Conservation (phyloP, 2,797 vertebrate species). For the Sebastes flavidus region DNA sequence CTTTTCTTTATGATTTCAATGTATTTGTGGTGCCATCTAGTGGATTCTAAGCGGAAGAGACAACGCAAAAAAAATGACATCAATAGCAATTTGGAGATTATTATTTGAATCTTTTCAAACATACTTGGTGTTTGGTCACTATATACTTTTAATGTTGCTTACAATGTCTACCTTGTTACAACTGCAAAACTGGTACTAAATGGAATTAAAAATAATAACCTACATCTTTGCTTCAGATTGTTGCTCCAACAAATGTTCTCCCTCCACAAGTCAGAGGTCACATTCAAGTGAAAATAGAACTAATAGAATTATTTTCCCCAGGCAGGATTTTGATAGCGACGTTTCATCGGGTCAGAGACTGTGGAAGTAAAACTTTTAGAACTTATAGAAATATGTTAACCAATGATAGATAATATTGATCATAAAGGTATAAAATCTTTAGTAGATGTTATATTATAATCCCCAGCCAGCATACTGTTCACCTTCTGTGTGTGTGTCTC, state of each 20-base stretch:
- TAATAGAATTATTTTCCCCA: conserved; percentile 65
- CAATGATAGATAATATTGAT: background rate
- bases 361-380: conserved; percentile 33
- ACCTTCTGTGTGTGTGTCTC: too few relatives aligned
- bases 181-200: background rate
- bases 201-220: conserved; percentile 14
- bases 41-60: background rate
- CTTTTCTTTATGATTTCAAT: conserved; percentile 7
- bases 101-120: background rate
- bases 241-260: conserved; percentile 23
- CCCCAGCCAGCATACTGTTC: too few relatives aligned
- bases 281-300: conserved; percentile 50
- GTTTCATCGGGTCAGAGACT: background rate
- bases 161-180: background rate
- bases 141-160: background rate
- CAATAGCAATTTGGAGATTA: background rate
- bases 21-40: conserved; percentile 27
- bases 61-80: background rate
- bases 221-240: conserved; percentile 35
- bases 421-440: too few relatives aligned
- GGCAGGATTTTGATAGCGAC: conserved; percentile 51
- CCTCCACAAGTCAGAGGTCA: conserved; percentile 20
- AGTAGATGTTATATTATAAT: too few relatives aligned
- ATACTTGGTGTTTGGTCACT: background rate
- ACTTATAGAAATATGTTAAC: too few relatives aligned